Conservation (phyloP, 2,113 vertebrate genomes). For the Microcebus lehilahytsara region DNA sequence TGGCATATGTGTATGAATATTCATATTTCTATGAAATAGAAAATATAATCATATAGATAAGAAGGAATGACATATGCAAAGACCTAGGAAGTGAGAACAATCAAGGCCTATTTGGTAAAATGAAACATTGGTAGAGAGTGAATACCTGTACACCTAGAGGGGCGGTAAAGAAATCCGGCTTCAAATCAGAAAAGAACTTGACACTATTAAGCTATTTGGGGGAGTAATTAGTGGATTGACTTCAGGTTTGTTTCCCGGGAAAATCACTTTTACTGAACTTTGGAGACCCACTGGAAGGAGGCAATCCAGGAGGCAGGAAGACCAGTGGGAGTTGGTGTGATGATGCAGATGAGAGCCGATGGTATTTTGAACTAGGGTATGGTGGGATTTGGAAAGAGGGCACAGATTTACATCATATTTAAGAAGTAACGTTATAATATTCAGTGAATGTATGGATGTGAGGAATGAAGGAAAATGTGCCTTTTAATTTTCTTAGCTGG, state of each 20-base stretch:
- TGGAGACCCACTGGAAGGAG: neutral
- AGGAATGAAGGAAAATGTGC: neutral
- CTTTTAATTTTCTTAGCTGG: neutral
- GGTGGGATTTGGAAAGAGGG: neutral
- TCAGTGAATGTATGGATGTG: neutral
- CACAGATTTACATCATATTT: neutral
- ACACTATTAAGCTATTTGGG: neutral
- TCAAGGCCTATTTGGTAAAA: neutral
- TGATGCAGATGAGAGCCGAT: neutral
- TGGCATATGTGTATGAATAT: no score
- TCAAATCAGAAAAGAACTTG: neutral
- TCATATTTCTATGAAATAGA: no score
- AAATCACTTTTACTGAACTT: neutral
- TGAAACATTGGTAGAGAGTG: neutral
- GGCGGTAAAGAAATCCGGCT: neutral
- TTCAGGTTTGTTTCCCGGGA: neutral
- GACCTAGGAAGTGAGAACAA: neutral
- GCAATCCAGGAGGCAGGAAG: neutral
- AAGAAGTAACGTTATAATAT: neutral
- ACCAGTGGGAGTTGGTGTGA: no score
- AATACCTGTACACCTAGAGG: neutral
- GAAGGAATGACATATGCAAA: neutral
- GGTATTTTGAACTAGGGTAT: neutral
- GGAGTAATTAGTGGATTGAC: neutral
- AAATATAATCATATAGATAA: no score